A percentile compares a stretch with the other conserved stretches of the same genome.
phyloP scores from a whole-genome alignment of 1,140 invertebrate genomes.

The Glomeris maerens region DNA sequence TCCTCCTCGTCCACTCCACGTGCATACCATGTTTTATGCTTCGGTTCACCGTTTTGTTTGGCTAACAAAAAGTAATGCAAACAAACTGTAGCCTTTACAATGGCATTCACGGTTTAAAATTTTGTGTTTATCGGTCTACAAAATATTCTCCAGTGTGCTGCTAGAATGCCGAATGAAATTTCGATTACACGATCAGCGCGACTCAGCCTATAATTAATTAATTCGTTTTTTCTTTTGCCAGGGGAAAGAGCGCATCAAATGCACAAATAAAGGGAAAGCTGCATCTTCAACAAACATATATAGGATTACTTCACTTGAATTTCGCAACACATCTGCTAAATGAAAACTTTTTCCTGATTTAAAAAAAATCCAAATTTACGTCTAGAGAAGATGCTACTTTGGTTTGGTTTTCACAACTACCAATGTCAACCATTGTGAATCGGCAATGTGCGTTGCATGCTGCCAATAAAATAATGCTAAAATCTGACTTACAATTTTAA shows the following conservation, averaged over 20 bases:
- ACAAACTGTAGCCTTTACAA: no score
- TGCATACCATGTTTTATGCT: no score
- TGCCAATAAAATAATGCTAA: no score
- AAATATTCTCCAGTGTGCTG: constrained; percentile 13
- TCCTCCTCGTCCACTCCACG: no score
- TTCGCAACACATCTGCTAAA: not conserved
- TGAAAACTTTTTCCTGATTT: not conserved
- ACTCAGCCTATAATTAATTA: constrained; percentile 13
- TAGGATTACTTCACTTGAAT: not conserved
- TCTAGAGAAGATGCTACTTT: no score
- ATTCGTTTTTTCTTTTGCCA: not conserved
- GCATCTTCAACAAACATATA: constrained; percentile 12
- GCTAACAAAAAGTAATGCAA: no score
- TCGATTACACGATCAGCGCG: constrained; percentile 10
- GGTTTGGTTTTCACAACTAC: no score
- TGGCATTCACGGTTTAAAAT: no score
- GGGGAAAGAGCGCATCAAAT: constrained; percentile 9
- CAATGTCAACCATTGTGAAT: no score
- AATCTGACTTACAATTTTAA: no score
- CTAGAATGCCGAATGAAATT: constrained; percentile 13
- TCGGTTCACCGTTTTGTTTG: no score
- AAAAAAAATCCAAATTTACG: constrained; percentile 27
- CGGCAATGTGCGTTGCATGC: no score
- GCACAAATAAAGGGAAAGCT: constrained; percentile 9
- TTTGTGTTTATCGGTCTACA: constrained; percentile 9